phyloP scores from a whole-genome alignment of 1,140 invertebrate species.

The Ceratitis capitata region DNA sequence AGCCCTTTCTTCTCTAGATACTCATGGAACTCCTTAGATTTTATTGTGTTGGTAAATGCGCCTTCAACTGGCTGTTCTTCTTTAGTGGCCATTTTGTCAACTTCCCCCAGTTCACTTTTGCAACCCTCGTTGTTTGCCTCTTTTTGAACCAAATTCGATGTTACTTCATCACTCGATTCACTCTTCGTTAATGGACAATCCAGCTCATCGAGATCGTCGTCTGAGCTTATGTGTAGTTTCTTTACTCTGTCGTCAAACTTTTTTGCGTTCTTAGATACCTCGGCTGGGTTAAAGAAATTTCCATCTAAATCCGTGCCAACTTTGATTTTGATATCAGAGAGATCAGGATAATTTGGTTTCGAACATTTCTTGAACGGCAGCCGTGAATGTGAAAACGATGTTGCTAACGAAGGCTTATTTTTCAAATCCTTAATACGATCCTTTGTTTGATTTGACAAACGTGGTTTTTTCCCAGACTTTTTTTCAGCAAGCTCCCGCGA shows the following conservation, averaged over 20 bases:
- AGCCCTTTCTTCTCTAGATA: constrained; percentile 61
- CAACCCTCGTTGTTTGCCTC: neutral
- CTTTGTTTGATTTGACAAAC: constrained; percentile 35
- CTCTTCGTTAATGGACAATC: constrained; percentile 59
- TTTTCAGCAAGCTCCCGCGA: constrained; percentile 47
- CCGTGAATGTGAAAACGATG: constrained; percentile 42
- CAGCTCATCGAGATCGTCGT: constrained; percentile 63
- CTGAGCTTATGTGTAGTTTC: constrained; percentile 60
- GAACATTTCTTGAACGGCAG: constrained; percentile 58
- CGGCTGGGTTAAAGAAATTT: constrained; percentile 55
- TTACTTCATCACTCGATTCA: constrained; percentile 59
- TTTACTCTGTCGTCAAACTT: constrained; percentile 63
- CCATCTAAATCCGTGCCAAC: constrained; percentile 53
- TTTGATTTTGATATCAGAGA: constrained; percentile 60
- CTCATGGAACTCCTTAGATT: constrained; percentile 61
- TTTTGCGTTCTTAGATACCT: constrained; percentile 62
- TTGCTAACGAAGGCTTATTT: constrained; percentile 38
- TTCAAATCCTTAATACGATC: constrained; percentile 47
- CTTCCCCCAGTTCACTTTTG: no score
- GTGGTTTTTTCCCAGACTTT: constrained; percentile 46
- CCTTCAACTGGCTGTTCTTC: constrained; percentile 41
- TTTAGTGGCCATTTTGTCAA: neutral
- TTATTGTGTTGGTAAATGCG: constrained; percentile 62
- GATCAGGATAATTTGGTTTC: constrained; percentile 63
- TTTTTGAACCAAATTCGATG: neutral